Percentiles rank a stretch among this genome's conserved stretches.
phyloP scores from a whole-genome alignment of 2,888 invertebrate genomes.

The Bibio marci region DNA sequence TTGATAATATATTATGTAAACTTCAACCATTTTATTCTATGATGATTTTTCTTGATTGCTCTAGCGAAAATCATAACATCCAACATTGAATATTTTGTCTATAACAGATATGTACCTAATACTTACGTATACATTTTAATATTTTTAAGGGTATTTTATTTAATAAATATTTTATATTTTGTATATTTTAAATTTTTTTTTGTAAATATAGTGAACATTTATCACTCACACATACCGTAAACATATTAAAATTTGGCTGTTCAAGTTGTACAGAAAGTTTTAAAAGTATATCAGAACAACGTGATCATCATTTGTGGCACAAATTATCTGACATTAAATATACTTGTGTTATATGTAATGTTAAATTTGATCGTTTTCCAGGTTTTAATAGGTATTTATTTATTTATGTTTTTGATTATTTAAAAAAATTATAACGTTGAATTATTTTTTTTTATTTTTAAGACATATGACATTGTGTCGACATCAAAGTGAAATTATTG shows the following conservation, averaged over 20 bases:
- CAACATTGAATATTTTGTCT: too few relatives aligned
- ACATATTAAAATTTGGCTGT: slow-evolving; percentile 26
- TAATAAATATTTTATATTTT: too few relatives aligned
- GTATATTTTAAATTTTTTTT: too few relatives aligned
- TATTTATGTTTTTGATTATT: background rate
- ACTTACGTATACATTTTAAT: too few relatives aligned
- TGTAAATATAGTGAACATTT: slow-evolving; percentile 17
- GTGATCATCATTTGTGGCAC: slow-evolving; percentile 31
- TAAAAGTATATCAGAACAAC: slow-evolving; percentile 21
- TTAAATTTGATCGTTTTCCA: slow-evolving; percentile 18
- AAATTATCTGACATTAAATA: slow-evolving; percentile 26
- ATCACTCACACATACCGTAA: slow-evolving; percentile 17
- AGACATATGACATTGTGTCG: slow-evolving; percentile 6
- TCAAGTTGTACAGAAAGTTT: slow-evolving; percentile 33
- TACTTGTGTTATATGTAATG: slow-evolving; percentile 29
- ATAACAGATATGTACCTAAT: too few relatives aligned
- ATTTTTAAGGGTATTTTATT: background rate
- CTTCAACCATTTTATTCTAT: too few relatives aligned
- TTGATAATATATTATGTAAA: too few relatives aligned
- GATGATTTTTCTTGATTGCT: too few relatives aligned
- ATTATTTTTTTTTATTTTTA: background rate
- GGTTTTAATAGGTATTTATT: slow-evolving; percentile 11
- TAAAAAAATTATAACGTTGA: background rate
- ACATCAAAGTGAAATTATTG: background rate
- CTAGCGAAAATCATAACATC: too few relatives aligned